Conservation (phyloP, 2,113 vertebrate genomes). For the Leiothrix lutea region DNA sequence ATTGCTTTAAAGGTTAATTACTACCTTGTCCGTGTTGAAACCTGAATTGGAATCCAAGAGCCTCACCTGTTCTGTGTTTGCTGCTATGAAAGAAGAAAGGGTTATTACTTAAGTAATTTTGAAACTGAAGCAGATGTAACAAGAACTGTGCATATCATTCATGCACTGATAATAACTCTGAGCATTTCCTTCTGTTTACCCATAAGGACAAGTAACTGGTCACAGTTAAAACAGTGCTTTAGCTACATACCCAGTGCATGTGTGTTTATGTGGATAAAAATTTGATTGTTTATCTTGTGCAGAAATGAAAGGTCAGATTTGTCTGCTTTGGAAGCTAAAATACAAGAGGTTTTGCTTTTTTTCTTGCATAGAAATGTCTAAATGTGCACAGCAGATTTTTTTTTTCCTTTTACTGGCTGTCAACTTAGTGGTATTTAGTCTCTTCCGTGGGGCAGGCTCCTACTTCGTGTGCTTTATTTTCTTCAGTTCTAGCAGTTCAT, state of each 20-base stretch:
- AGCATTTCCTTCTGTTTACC: neutral
- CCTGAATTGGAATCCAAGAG: neutral
- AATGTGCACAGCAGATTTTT: fast-evolving
- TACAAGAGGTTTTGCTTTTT: neutral
- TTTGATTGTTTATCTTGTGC: neutral
- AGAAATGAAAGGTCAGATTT: neutral
- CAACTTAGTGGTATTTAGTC: neutral
- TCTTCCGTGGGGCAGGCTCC: neutral
- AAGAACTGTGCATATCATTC: neutral
- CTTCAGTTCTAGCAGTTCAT: neutral
- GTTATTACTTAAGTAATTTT: neutral
- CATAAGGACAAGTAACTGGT: neutral
- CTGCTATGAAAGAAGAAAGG: fast-evolving
- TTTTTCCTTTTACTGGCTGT: neutral
- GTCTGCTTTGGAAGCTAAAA: neutral
- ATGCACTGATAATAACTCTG: neutral
- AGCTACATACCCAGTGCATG: neutral
- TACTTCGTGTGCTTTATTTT: neutral
- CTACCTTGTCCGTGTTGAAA: neutral
- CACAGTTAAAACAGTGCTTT: neutral
- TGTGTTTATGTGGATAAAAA: neutral
- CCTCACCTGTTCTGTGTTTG: neutral
- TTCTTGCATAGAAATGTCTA: neutral
- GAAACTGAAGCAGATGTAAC: neutral
- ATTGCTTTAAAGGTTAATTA: neutral